phyloP scores from a whole-genome alignment of 2,113 vertebrate species.

The Notiomystis cincta region DNA sequence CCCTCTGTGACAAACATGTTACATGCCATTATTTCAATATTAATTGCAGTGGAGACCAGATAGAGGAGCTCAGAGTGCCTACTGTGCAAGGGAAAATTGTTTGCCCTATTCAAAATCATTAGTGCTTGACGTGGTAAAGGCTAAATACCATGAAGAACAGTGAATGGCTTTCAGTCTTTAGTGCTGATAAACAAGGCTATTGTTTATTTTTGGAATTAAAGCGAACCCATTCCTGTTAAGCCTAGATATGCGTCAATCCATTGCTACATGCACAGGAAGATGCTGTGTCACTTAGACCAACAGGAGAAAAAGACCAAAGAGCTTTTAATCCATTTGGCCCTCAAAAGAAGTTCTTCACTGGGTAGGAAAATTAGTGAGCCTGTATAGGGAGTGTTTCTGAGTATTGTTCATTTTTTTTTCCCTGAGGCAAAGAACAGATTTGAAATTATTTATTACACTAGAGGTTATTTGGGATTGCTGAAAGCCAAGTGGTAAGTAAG shows the following conservation, averaged over 20 bases:
- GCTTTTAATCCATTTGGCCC: background rate
- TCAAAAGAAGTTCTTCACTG: background rate
- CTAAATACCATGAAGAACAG: background rate
- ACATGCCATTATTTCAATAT: background rate
- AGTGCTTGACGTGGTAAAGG: background rate
- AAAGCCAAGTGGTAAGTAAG: background rate
- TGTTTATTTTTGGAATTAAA: constrained; percentile 11
- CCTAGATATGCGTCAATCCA: background rate
- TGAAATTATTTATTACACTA: background rate
- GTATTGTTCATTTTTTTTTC: background rate
- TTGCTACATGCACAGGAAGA: background rate
- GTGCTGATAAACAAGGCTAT: background rate
- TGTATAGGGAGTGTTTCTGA: background rate
- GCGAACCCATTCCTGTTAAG: background rate
- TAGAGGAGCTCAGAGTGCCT: background rate
- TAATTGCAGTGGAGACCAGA: background rate
- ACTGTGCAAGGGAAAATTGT: background rate
- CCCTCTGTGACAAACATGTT: background rate
- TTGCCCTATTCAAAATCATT: background rate
- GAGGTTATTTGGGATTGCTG: background rate
- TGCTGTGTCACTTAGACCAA: background rate
- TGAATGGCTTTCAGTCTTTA: background rate
- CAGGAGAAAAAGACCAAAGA: background rate
- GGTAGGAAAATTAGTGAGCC: background rate
- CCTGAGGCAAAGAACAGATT: background rate